phyloP scores from a whole-genome alignment of 2,113 vertebrate genomes.

The Brachirus orientalis region DNA sequence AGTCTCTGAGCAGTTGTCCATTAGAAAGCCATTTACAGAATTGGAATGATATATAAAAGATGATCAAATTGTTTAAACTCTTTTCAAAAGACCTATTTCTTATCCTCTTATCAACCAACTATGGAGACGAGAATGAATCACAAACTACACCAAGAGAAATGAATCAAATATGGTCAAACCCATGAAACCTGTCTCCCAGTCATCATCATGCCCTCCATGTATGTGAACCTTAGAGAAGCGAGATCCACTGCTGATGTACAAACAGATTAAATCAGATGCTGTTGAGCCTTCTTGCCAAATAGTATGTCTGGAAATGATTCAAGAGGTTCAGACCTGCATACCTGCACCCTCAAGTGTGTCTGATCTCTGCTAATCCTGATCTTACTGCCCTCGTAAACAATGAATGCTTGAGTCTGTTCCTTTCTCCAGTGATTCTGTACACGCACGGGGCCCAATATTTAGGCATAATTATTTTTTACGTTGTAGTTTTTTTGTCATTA shows the following conservation, averaged over 20 bases:
- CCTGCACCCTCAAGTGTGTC: conserved; percentile 19
- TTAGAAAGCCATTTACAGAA: no score
- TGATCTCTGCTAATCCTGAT: conserved; percentile 32
- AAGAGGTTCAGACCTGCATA: conserved; percentile 41
- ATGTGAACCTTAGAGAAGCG: conserved; percentile 7
- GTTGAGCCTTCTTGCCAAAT: conserved; percentile 16
- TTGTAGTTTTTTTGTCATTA: no score
- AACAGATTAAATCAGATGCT: conserved; percentile 46
- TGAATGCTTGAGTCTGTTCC: neutral
- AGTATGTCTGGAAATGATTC: conserved; percentile 54
- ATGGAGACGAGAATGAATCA: neutral
- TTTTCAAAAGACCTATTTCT: no score
- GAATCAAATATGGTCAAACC: no score
- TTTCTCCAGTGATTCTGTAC: no score
- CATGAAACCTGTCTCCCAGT: neutral
- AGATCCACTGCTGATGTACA: conserved; percentile 21
- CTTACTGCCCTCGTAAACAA: neutral
- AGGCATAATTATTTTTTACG: no score
- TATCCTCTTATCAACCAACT: no score
- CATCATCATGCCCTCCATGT: neutral
- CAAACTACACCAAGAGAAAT: neutral
- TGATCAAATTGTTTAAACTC: neutral
- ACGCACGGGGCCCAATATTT: no score
- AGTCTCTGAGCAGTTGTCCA: no score
- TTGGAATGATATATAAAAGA: neutral